Base-by-base conservation (phyloP, 2,888 invertebrate genomes). In the Heteropelma amictum region DNA sequence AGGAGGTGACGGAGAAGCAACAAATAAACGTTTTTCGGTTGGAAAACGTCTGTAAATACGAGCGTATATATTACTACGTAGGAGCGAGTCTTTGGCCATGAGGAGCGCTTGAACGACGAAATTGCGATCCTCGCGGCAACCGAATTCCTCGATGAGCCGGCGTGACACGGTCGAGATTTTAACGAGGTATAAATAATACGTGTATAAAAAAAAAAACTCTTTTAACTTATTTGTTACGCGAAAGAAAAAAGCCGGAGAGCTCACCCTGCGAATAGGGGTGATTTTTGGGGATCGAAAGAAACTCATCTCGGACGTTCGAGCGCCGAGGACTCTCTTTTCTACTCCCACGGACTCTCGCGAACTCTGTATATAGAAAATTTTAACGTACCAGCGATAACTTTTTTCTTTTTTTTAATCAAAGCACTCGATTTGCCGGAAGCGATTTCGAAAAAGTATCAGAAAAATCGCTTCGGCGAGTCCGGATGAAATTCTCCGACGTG, bases 111-210 rank as follows among this genome's bases (percentile, higher is more conserved):
- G 19, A 5, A 40, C 40, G n/a, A 26, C n/a, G 26, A 38, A 19
- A 64, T 26, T 35, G 7, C 3, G 14, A n/a, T n/a, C n/a, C n/a
- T n/a, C n/a, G n/a, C n/a, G n/a, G n/a, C n/a, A n/a, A n/a, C n/a
- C n/a, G n/a, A n/a, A n/a, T n/a, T n/a, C n/a, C n/a, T n/a, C n/a
- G n/a, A n/a, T n/a, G n/a, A n/a, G n/a, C n/a, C n/a, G n/a, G n/a
- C n/a, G n/a, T n/a, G n/a, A 33, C 33, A 7, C 38, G 30, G 42
- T 61, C 30, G 65, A 60, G 47, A 69, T 77, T 77, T 77, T 64
- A 75, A 77, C 54, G 68, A 71, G 53, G 58, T 77, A 71, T 74
- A 68, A 69, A 75, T 72, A 72, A 71, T 65, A 71, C 63, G 64
- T 65, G 61, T 67, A 68, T 68, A 64, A 64, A 64, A 64, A 65